Evolutionary conservation across 2,113 vertebrate species (phyloP).

Genomic region (Chionomys nivalis): DNA sequence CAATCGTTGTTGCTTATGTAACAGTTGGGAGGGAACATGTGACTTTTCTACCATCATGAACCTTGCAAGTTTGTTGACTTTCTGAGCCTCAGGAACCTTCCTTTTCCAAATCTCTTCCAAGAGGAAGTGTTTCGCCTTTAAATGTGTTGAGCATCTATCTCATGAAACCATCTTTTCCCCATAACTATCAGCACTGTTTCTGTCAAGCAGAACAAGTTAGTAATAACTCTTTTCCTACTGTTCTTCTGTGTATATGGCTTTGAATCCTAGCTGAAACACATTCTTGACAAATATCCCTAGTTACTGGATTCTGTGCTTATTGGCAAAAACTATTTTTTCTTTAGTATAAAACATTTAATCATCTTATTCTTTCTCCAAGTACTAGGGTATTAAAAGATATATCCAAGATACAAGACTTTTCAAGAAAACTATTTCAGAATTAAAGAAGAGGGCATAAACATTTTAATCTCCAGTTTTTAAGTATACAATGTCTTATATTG

Average conservation of each 20-base stretch:
- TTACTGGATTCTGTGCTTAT: constrained; percentile 21
- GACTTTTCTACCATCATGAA: not conserved
- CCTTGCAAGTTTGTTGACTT: not conserved
- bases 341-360: not conserved
- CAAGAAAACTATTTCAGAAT: not conserved
- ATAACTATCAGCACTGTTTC: not conserved
- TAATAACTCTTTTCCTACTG: not conserved
- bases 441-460: constrained; percentile 21
- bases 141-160: constrained; percentile 14
- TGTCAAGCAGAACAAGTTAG: not conserved
- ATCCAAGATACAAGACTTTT: not conserved
- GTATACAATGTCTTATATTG: not conserved
- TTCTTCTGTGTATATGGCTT: not conserved
- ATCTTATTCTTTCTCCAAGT: not conserved
- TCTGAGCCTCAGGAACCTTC: not conserved
- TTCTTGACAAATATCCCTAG: not conserved
- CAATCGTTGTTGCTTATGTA: not conserved
- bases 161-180: not conserved
- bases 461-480: not conserved
- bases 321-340: constrained; percentile 39
- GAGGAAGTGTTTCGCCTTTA: not conserved
- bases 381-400: not conserved
- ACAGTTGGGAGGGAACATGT: not conserved
- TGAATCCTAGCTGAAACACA: not conserved
- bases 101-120: not conserved